phyloP scores from a whole-genome alignment of 2,888 invertebrate genomes.

The Tetragonula carbonaria region DNA sequence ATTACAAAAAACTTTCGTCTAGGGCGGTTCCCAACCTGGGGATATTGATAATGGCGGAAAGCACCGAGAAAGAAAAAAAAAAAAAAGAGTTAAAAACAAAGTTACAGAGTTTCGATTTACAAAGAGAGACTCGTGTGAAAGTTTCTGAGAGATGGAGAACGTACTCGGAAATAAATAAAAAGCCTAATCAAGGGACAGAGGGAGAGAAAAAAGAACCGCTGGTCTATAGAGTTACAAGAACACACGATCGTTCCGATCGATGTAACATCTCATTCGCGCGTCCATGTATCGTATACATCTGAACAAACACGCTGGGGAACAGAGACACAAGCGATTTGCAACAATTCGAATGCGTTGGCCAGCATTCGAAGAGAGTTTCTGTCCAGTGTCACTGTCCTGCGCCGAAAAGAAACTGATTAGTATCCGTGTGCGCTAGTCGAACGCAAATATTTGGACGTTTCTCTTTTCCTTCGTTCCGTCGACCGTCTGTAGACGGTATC shows the following conservation, averaged over 20 bases:
- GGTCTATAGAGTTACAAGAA: not conserved
- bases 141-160: no score
- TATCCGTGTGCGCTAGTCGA: constrained; percentile 52
- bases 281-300: not conserved
- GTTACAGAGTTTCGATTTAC: no score
- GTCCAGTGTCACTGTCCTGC: constrained; percentile 43
- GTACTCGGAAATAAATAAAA: no score
- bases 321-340: not conserved
- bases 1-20: no score
- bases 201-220: no score
- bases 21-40: no score
- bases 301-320: not conserved
- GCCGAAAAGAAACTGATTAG: constrained; percentile 64
- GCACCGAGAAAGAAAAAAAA: no score
- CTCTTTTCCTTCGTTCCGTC: constrained; percentile 42
- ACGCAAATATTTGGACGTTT: constrained; percentile 69
- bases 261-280: not conserved
- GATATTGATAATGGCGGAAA: no score
- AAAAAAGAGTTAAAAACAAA: no score
- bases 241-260: constrained; percentile 2
- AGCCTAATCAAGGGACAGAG: no score
- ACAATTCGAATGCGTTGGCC: constrained; percentile 19
- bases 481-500: constrained; percentile 72
- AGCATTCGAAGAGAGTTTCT: constrained; percentile 4
- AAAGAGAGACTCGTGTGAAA: no score